These are phyloP conservation scores for Oxyruncus cristatus DNA, from an alignment of 2,113 vertebrate species.

Conservation along the genomic window DNA sequence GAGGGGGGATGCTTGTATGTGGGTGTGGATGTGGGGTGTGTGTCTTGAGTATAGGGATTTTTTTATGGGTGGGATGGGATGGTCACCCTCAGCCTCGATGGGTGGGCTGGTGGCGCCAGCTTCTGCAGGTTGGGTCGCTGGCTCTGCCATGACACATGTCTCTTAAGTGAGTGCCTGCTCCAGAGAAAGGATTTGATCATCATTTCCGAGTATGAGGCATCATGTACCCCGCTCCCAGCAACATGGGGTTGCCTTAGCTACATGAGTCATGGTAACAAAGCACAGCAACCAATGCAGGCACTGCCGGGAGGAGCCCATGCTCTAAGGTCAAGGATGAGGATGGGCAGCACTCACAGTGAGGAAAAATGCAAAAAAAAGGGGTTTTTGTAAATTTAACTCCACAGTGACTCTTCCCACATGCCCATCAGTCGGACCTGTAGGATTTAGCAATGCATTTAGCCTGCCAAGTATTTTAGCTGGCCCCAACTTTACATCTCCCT, in stretches of 20 bases:
- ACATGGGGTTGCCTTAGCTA: conserved; percentile 27
- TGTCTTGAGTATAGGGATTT: no score
- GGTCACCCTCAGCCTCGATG: fast-evolving
- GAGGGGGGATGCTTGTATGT: fast-evolving
- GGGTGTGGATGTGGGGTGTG: background rate
- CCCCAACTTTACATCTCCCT: fast-evolving
- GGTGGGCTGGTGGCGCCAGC: background rate
- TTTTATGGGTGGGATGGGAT: background rate
- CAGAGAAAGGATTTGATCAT: background rate
- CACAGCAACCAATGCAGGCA: background rate
- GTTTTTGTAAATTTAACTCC: background rate
- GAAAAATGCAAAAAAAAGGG: background rate
- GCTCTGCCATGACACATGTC: background rate
- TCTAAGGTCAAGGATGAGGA: background rate
- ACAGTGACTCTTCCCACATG: fast-evolving
- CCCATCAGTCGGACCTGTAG: fast-evolving
- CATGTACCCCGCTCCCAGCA: background rate
- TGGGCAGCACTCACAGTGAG: background rate
- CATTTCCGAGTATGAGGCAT: background rate
- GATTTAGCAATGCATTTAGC: background rate
- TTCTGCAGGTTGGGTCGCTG: background rate
- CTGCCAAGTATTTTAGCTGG: background rate
- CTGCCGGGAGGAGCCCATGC: background rate
- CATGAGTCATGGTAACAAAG: background rate
- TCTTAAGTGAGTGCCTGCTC: background rate